Evolutionary conservation across 2,797 vertebrate genomes (phyloP).

Genomic region (Chiropotes sagulatus): DNA sequence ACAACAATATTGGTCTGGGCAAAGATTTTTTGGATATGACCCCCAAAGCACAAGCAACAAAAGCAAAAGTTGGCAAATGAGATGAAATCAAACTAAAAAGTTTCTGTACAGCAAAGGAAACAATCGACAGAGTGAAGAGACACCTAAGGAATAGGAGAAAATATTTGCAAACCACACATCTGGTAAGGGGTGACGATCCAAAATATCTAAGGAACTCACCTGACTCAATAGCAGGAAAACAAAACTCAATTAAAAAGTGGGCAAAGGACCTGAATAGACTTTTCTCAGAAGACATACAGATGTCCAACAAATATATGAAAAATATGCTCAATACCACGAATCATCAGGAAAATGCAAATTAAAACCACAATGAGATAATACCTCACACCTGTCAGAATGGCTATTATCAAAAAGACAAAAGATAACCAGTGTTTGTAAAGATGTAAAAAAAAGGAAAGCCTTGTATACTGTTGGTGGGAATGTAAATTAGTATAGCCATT

Average conservation of each 20-base stretch:
- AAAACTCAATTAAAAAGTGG: neutral
- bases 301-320: neutral
- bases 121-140: neutral
- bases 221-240: neutral
- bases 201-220: neutral
- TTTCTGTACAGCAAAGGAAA: neutral
- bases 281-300: neutral
- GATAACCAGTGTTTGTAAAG: neutral
- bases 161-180: neutral
- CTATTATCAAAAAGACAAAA: neutral
- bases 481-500: neutral
- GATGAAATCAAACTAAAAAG: neutral
- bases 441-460: neutral
- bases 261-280: neutral
- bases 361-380: neutral
- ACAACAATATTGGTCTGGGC: neutral
- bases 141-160: neutral
- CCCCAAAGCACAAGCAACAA: neutral
- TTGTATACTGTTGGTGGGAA: neutral
- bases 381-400: neutral
- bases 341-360: neutral
- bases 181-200: neutral
- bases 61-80: neutral
- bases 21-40: neutral
- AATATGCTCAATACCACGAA: neutral